Evolutionary conservation across 2,888 invertebrate genomes (phyloP), one percentile per base, ranked within the genome.

Genomic region (Scaptodrosophila latifasciaeformis): DNA sequence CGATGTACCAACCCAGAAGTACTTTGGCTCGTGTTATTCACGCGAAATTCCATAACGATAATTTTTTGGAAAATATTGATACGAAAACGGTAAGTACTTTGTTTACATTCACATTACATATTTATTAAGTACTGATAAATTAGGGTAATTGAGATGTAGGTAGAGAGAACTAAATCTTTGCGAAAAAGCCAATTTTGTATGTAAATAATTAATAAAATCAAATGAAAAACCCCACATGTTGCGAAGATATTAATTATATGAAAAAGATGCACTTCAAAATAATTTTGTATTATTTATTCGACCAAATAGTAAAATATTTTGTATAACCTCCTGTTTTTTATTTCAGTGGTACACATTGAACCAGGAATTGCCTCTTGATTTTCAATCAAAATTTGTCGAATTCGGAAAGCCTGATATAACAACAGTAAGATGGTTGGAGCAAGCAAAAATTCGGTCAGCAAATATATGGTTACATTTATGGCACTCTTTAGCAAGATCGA

Each of bases 401-500:
- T 67, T 86, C 0, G 74, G 82, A 29, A 67, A 79, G 58, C 86
- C 86, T 5, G 86, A 87, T 62, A 64, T 72, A 43, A 81, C 75
- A 4, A 86, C 86, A 3, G 58, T 83, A 12, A 54, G 65, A 49
- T 87, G 87, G 87, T 55, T 87, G 21, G 84, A 86, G 37, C 80
- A 75, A 19, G 81, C 86, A 3, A 86, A 86, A 67, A 65, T 75
- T 39, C 59, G 82, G 21, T 85, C 86, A 0, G 81, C 86, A 4
- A 86, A 86, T 59, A 81, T 97, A 53, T 91, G 96, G 87, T 91
- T 94, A 19, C 96, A 99, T 87, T 88, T 97, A 60, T 96, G 95
- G 92, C 95, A 97, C 87, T 91, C 94, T 30, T 75, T 98, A 30
- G 94, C 94, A 12, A 92, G 93, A 76, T 90, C 93, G n/a, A 87